Evolutionary conservation across 2,888 invertebrate species (phyloP), one percentile per base, ranked within the genome.

Genomic region (Platycheirus albimanus): DNA sequence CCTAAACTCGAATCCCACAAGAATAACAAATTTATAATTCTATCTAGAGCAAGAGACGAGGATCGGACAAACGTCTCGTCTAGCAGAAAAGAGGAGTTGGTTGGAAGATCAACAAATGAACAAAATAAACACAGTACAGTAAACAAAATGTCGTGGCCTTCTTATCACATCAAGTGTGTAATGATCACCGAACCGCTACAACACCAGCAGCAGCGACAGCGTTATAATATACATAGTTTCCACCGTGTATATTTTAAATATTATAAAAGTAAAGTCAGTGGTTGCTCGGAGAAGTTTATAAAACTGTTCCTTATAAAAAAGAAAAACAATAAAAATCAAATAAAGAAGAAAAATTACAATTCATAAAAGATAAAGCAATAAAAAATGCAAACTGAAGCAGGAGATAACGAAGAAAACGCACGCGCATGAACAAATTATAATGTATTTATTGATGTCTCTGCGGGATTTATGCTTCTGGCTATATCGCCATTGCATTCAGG

Each of bases 151-250:
- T 81, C 76, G 80, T 76, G 76, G 80, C 76, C 80, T 81, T 81
- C 76, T 81, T 81, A 81, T 81, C 80, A 81, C 76, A 71, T 81
- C 76, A 71, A 76, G 80, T 81, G 80, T 81, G 70, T 81, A 71
- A 66, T 76, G 61, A 81, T 75, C 66, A 76, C 33, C 76, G 71
- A 81, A 76, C 76, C 80, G 71, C 75, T 76, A 52, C 56, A 77
- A 13, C n/a, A n/a, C n/a, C n/a, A n/a, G n/a, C n/a, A n/a, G n/a
- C n/a, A n/a, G n/a, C n/a, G n/a, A n/a, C 28, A 74, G 47, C 38
- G 8, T 3, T 38, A 24, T 17, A 15, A 70, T n/a, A n/a, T n/a
- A n/a, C n/a, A n/a, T 41, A 56, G 49, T 24, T 33, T 56, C 30
- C 56, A 24, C 24, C 24, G 3, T 24, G 5, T 24, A n/a, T n/a